phyloP scores from a whole-genome alignment of 2,797 vertebrate species.

The Morelia viridis region DNA sequence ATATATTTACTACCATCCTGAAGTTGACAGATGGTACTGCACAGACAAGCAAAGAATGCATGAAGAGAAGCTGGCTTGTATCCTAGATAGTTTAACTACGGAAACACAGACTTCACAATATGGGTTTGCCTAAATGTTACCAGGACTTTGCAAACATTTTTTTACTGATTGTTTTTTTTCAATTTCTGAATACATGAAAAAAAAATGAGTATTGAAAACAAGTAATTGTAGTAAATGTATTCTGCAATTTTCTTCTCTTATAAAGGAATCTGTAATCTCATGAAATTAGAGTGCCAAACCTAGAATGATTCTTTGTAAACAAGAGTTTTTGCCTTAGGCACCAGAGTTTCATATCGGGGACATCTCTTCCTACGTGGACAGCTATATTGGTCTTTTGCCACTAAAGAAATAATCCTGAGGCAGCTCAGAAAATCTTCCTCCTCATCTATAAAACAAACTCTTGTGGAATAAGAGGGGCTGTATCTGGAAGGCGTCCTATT shows the following conservation, averaged over 20 bases:
- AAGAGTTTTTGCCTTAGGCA: neutral
- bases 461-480: neutral
- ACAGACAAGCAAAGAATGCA: neutral
- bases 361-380: neutral
- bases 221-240: neutral
- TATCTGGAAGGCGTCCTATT: neutral
- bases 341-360: neutral
- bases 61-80: neutral
- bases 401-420: neutral
- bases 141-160: neutral
- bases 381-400: neutral
- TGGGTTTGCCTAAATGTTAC: conserved; percentile 28
- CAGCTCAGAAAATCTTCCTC: neutral
- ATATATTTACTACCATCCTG: neutral
- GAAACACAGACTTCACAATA: conserved; percentile 37
- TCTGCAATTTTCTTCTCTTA: neutral
- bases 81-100: neutral
- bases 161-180: neutral
- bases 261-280: neutral
- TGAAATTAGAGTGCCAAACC: neutral
- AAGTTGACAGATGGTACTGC: conserved; percentile 10
- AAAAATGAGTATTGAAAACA: neutral
- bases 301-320: neutral
- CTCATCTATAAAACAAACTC: neutral
- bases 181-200: neutral